Evolutionary conservation across 2,888 invertebrate species (phyloP).

Genomic region (Lasioglossum pauxillum): DNA sequence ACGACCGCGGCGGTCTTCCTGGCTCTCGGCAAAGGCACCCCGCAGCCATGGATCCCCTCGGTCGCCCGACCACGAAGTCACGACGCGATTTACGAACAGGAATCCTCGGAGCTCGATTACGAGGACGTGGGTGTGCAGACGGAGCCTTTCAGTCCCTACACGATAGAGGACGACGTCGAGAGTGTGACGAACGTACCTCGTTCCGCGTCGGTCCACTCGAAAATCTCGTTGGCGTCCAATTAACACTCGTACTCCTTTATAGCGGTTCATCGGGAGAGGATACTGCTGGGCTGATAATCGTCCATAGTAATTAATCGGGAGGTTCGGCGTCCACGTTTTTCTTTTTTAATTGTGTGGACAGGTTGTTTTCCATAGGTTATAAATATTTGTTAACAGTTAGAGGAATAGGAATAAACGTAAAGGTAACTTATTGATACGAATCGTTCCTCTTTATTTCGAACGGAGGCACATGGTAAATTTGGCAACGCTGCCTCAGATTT

Average conservation of each 20-base stretch:
- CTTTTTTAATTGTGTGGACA: neutral
- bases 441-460: neutral
- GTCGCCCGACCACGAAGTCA: constrained; percentile 82
- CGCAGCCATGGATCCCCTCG: constrained; percentile 86
- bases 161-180: constrained; percentile 75
- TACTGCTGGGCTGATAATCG: neutral
- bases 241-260: constrained; percentile 34
- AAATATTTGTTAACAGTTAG: neutral
- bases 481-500: no score
- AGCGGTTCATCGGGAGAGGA: neutral
- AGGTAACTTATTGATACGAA: constrained; percentile 14
- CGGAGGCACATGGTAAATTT: no score
- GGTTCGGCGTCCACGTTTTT: constrained; percentile 1
- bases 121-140: constrained; percentile 83
- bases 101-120: constrained; percentile 81
- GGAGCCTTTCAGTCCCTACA: constrained; percentile 80
- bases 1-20: constrained; percentile 86
- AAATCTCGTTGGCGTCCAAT: constrained; percentile 71
- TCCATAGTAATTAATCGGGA: neutral
- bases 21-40: constrained; percentile 86
- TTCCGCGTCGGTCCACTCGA: constrained; percentile 77
- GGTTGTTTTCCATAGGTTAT: neutral
- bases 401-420: constrained; percentile 15
- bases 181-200: constrained; percentile 75
- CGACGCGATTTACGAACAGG: constrained; percentile 83